These are phyloP conservation scores for Andrena marginata DNA, from an alignment of 2,888 invertebrate species.

Conservation along the genomic window DNA sequence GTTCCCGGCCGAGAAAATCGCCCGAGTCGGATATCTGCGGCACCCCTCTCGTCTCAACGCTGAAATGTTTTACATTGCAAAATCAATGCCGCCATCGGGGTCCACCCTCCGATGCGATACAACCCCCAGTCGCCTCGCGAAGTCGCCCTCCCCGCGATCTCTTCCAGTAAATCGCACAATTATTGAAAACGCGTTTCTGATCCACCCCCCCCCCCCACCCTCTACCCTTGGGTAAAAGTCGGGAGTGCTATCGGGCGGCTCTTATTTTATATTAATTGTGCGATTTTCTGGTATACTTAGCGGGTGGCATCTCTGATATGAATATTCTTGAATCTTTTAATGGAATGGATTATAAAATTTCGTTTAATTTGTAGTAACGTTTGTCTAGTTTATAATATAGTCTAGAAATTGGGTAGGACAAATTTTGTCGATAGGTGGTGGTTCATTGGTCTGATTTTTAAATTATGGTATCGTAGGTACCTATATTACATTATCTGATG, in stretches of 20 bases:
- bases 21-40: slow-evolving; percentile 52
- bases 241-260: slow-evolving; percentile 3
- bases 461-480: too few relatives aligned
- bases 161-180: slow-evolving; percentile 83
- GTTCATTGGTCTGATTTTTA: too few relatives aligned
- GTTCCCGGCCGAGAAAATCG: slow-evolving; percentile 68
- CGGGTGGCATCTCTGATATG: not conserved
- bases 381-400: too few relatives aligned
- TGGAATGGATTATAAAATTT: too few relatives aligned
- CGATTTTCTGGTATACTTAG: slow-evolving; percentile 1
- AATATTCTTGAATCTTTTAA: too few relatives aligned
- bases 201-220: not conserved
- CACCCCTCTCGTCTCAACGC: slow-evolving; percentile 60
- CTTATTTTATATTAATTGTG: slow-evolving; percentile 50
- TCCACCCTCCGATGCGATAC: slow-evolving; percentile 63
- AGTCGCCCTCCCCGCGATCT: slow-evolving; percentile 52
- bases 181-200: slow-evolving; percentile 82
- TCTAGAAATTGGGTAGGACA: too few relatives aligned
- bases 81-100: slow-evolving; percentile 82
- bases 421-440: too few relatives aligned
- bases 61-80: slow-evolving; percentile 85
- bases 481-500: too few relatives aligned
- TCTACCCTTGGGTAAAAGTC: too few relatives aligned
- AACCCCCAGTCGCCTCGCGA: slow-evolving; percentile 20
- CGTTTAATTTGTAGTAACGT: too few relatives aligned